Evolutionary conservation across 2,888 invertebrate genomes (phyloP), one percentile per base, ranked within the genome.

Genomic region (Diachrysia chrysitis): DNA sequence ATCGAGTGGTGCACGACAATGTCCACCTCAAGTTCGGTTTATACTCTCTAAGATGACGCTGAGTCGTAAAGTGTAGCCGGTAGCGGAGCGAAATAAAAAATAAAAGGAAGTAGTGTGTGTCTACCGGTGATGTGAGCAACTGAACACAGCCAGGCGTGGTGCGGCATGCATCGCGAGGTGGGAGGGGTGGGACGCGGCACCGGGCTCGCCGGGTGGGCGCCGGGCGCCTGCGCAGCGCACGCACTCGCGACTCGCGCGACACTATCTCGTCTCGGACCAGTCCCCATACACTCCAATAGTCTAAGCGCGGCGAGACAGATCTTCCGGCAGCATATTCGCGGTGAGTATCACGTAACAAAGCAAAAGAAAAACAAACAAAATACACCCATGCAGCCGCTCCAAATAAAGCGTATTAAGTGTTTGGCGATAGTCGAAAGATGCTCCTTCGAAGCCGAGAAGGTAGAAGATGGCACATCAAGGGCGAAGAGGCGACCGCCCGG

Each of bases 61-160:
- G 83, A 87, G 84, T 89, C 87, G 85, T 88, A 89, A 88, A 89
- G 92, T 92, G 92, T 92, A 91, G 94, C 94, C 92, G 92, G 89
- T 93, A 94, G 94, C 94, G 92, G 94, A 94, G 94, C 93, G 88
- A 94, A 93, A 89, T 84, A 90, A 92, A 42, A 92, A 90, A 88
- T 85, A 93, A 87, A 93, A 93, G 92, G 91, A 92, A 91, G 88
- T 84, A 88, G 90, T 92, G 94, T 94, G 93, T 94, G 92, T 93
- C 94, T 95, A 94, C 93, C 91, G 90, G 94, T 95, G 95, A 94
- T 92, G 94, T 95, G 94, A 94, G 95, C 95, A 95, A 95, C 94
- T 92, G 92, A 95, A 95, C 93, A 95, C 95, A 95, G 95, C 95
- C 94, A 95, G 95, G 95, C 95, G 93, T 92, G 93, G 93, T 94